phyloP scores from a whole-genome alignment of 2,113 vertebrate species.

The Nerophis ophidion region DNA sequence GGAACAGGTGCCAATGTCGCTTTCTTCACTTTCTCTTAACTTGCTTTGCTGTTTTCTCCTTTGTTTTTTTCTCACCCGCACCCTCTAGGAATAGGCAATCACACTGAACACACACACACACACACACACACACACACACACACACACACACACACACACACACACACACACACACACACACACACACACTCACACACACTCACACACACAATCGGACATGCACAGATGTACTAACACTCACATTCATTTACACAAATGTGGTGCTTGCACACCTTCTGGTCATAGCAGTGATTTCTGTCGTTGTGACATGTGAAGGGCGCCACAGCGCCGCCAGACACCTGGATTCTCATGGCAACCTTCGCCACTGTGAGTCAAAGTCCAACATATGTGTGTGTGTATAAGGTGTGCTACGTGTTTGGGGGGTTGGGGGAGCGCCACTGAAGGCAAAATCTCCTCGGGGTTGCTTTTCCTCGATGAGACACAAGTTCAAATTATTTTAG shows the following conservation, averaged over 20 bases:
- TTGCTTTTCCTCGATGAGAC: conserved; percentile 58
- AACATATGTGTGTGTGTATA: conserved; percentile 29
- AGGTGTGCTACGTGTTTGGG: conserved; percentile 43
- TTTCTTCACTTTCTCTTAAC: conserved; percentile 64
- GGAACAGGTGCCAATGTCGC: conserved; percentile 64
- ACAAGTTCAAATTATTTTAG: conserved; percentile 54
- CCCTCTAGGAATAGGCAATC: conserved; percentile 58
- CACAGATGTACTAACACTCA: conserved; percentile 37
- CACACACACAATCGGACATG: conserved; percentile 20
- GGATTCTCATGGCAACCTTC: conserved; percentile 69
- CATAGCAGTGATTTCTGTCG: conserved; percentile 62
- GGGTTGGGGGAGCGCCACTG: conserved; percentile 42
- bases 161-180: conserved; percentile 14
- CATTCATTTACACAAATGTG: conserved; percentile 29
- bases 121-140: conserved; percentile 34
- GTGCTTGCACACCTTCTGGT: conserved; percentile 60
- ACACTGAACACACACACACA: conserved; percentile 10
- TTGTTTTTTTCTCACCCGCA: conserved; percentile 60
- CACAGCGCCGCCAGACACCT: conserved; percentile 70
- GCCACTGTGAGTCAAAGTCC: conserved; percentile 48
- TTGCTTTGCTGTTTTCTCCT: conserved; percentile 66
- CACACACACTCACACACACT: conserved; percentile 20
- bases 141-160: conserved; percentile 22
- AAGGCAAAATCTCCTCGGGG: conserved; percentile 57
- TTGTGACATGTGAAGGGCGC: conserved; percentile 70